Conservation (phyloP, 2,113 vertebrate species). For the Scalopus aquaticus region DNA sequence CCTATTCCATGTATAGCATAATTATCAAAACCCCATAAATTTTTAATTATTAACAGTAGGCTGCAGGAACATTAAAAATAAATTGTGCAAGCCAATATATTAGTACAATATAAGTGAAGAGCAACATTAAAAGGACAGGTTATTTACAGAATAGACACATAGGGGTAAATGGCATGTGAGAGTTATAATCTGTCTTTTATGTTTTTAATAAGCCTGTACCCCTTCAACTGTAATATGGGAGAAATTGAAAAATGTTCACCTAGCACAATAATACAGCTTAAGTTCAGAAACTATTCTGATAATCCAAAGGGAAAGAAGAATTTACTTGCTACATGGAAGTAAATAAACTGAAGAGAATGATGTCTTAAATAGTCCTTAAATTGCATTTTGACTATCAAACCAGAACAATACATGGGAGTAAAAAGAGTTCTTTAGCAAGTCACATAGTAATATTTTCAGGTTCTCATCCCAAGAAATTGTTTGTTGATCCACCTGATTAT, state of each 20-base stretch:
- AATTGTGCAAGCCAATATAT: neutral
- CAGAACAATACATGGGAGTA: neutral
- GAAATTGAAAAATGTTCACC: neutral
- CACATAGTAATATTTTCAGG: neutral
- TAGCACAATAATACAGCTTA: neutral
- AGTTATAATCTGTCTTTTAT: neutral
- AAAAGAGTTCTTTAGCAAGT: neutral
- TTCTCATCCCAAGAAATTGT: neutral
- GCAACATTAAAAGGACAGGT: neutral
- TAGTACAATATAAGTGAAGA: neutral
- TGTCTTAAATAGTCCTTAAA: neutral
- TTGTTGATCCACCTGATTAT: neutral
- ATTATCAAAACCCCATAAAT: neutral
- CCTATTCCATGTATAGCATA: neutral
- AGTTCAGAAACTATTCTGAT: neutral
- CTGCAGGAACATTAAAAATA: neutral
- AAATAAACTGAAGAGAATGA: neutral
- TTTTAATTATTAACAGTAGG: neutral
- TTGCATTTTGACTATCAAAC: neutral
- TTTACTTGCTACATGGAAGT: neutral
- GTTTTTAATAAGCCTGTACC: neutral
- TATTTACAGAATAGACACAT: neutral
- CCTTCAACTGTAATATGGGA: neutral
- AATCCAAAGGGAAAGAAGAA: neutral
- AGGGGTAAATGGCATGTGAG: neutral